Conservation (phyloP, 2,888 invertebrate genomes). For the Drosophila austrosaltans region DNA sequence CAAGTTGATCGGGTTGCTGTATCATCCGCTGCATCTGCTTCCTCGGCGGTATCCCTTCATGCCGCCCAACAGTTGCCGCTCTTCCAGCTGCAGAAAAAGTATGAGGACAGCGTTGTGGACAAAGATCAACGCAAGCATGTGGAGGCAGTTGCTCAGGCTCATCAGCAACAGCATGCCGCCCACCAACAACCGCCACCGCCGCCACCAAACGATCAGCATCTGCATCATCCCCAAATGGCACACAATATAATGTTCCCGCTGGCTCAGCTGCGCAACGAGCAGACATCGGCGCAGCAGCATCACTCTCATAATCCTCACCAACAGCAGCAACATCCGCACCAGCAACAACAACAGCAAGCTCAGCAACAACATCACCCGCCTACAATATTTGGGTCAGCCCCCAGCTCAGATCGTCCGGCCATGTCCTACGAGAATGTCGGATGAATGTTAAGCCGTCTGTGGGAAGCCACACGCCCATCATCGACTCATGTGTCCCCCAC, state of each 20-base stretch:
- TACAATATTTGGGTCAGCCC: constrained; percentile 76
- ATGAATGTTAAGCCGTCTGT: constrained; percentile 81
- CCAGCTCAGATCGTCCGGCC: constrained; percentile 79
- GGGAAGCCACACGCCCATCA: constrained; percentile 81
- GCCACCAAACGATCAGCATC: constrained; percentile 80
- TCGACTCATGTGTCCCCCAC: constrained; percentile 73
- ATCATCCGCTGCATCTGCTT: constrained; percentile 1
- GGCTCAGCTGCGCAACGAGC: constrained; percentile 79
- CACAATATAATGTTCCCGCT: constrained; percentile 82
- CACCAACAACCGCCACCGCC: constrained; percentile 82
- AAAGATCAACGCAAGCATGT: constrained; percentile 82
- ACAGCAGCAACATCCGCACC: constrained; percentile 69
- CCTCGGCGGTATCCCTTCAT: constrained; percentile 66
- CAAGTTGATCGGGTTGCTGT: constrained; percentile 74
- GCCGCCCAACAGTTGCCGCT: constrained; percentile 80
- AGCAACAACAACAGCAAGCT: constrained; percentile 61
- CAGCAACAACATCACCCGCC: constrained; percentile 76
- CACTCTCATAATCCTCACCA: constrained; percentile 67
- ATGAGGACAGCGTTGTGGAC: constrained; percentile 79
- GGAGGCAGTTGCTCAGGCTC: constrained; percentile 70
- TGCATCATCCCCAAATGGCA: constrained; percentile 82
- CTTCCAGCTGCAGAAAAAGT: constrained; percentile 81
- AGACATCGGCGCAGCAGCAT: constrained; percentile 73
- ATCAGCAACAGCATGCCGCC: constrained; percentile 75
- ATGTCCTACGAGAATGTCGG: constrained; percentile 83